Percentiles rank a stretch among this genome's conserved stretches.
Conservation (phyloP, 2,113 vertebrate genomes). For the Tricholaema leucomelas region DNA sequence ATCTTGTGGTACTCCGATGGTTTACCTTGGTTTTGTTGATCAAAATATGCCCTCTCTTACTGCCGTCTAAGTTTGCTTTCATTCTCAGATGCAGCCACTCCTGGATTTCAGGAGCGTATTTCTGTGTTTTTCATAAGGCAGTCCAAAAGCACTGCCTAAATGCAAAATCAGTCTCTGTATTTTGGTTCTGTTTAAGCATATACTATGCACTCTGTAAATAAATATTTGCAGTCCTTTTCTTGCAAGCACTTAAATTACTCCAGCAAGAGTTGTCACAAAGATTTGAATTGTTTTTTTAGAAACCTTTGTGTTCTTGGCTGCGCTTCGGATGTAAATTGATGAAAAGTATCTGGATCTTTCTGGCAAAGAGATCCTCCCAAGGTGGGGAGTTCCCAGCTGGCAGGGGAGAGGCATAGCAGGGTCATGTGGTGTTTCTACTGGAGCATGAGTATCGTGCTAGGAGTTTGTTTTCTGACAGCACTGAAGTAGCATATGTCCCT, state of each 20-base stretch:
- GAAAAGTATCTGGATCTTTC: slow-evolving; percentile 2
- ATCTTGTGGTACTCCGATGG: slow-evolving; percentile 16
- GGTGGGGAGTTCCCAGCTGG: slow-evolving; percentile 47
- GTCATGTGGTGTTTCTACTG: slow-evolving; percentile 11
- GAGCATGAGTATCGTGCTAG: background rate
- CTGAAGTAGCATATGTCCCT: slow-evolving; percentile 5
- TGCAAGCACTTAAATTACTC: background rate
- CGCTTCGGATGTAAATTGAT: background rate
- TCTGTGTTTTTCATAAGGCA: background rate
- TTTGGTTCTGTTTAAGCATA: background rate
- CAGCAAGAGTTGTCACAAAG: background rate
- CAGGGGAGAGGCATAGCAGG: slow-evolving; percentile 30
- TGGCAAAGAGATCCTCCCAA: background rate
- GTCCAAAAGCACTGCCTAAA: background rate
- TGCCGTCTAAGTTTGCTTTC: slow-evolving; percentile 5
- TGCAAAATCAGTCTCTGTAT: background rate
- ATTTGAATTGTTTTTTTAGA: background rate
- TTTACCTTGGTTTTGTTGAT: slow-evolving; percentile 50
- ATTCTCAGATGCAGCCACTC: slow-evolving; percentile 15
- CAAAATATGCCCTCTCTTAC: slow-evolving; percentile 20
- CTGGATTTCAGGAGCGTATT: background rate
- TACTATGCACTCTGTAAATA: background rate
- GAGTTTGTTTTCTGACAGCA: slow-evolving; percentile 20
- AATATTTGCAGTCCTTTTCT: background rate
- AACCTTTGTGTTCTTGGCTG: background rate